Evolutionary conservation across 2,888 invertebrate genomes (phyloP).

Genomic region (Macropis europaea): DNA sequence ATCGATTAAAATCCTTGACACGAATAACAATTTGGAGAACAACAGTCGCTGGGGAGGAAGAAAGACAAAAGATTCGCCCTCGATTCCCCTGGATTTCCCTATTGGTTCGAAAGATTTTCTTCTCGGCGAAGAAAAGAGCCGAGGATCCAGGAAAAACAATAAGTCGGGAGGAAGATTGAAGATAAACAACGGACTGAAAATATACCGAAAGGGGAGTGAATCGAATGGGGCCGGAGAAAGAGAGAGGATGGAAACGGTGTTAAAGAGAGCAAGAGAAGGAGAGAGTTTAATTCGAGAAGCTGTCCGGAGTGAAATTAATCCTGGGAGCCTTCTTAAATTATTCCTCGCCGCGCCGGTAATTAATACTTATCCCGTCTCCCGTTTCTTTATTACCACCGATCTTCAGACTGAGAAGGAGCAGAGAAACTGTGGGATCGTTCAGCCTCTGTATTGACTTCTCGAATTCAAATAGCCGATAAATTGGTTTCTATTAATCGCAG

Average conservation of each 20-base stretch:
- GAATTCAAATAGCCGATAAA: neutral
- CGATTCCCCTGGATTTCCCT: neutral
- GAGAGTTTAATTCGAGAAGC: constrained; percentile 33
- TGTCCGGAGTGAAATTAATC: constrained; percentile 31
- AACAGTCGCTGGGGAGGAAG: too few relatives aligned
- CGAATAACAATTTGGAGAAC: too few relatives aligned
- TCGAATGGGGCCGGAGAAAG: neutral
- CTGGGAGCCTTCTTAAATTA: constrained; percentile 38
- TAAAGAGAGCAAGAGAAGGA: neutral
- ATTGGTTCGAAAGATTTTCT: neutral
- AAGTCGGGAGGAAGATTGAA: constrained; percentile 18
- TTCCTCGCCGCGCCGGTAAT: constrained; percentile 29
- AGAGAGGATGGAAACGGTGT: neutral
- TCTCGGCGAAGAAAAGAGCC: neutral
- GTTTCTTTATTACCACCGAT: constrained; percentile 19
- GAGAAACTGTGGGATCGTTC: constrained; percentile 2
- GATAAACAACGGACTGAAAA: constrained; percentile 28
- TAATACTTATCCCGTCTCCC: constrained; percentile 40
- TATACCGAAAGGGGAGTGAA: neutral
- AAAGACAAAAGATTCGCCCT: constrained; percentile 13
- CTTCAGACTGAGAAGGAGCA: neutral
- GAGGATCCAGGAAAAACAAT: constrained; percentile 13
- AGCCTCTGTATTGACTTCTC: constrained; percentile 7
- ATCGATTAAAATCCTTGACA: too few relatives aligned
- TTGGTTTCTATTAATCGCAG: neutral